These are phyloP conservation scores for Ctenodactylus gundi DNA, from an alignment of 2,113 vertebrate species.

Conservation along the genomic window DNA sequence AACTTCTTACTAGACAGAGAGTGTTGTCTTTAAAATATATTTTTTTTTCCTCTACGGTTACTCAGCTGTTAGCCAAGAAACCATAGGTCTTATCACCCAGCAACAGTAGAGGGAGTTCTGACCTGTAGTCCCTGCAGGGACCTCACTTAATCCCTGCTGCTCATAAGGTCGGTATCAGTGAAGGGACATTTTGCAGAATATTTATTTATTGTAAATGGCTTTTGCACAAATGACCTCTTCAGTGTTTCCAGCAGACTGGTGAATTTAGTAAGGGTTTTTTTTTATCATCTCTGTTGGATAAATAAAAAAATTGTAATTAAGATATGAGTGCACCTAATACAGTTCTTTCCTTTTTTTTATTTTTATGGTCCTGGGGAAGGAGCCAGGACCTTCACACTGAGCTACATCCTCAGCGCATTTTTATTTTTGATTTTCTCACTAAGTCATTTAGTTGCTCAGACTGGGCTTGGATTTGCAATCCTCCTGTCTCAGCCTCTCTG, in stretches of 20 bases:
- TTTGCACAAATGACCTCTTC: conserved; percentile 15
- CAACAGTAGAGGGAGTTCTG: not conserved
- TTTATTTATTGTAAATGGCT: conserved; percentile 34
- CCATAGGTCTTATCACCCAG: not conserved
- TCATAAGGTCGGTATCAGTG: not conserved
- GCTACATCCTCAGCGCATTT: no score
- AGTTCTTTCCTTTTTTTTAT: not conserved
- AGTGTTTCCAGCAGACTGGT: not conserved
- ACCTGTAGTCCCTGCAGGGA: not conserved
- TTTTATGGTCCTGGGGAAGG: no score
- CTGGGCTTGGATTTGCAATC: not conserved
- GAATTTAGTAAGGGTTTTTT: not conserved
- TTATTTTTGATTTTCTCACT: no score
- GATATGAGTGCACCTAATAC: not conserved
- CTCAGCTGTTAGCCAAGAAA: not conserved
- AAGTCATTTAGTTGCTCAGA: not conserved
- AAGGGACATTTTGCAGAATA: conserved; percentile 29
- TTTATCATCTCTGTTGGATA: not conserved
- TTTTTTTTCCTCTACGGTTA: not conserved
- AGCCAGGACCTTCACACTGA: no score
- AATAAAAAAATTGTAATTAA: conserved; percentile 15
- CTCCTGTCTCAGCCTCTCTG: not conserved
- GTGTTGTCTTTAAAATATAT: no score
- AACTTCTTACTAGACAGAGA: not conserved
- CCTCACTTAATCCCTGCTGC: not conserved